Base-by-base conservation (phyloP, 2,888 invertebrate genomes). In the Octodonta nipae region DNA sequence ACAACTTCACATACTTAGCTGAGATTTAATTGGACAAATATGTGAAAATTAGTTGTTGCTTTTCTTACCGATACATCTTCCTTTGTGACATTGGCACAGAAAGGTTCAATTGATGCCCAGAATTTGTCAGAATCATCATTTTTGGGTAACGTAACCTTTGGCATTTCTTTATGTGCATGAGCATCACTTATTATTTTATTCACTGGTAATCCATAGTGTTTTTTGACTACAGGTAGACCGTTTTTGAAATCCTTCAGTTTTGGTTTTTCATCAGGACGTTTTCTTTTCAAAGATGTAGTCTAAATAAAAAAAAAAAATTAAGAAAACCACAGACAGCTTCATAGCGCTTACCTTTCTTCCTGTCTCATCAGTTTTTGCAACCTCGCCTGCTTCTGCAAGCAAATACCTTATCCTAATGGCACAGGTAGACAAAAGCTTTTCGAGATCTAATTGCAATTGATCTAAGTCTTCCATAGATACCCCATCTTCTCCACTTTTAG, bases 111-210 rank as follows among this genome's bases (percentile, higher is more conserved):
- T 2, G 86, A 87, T 20, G 83, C 74, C 93, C 93, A 95, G 65
- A 93, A 93, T 58, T 88, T 85, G 52, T 89, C 88, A 6, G 91
- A 86, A 34, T 83, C 84, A 61, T 93, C 92, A 59, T 92, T 91
- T 63, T 86, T 87, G 11, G 83, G 82, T 35, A 83, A 58, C 14
- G 77, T 61, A 33, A 80, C 63, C 52, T 82, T 80, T 2, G 75
- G 73, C 28, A 74, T 61, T 46, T 80, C 79, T 28, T 75, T n/a
- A 22, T n/a, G 73, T 4, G 48, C 32, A 26, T 49, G 42, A 12
- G 47, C 32, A 30, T 58, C 55, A 13, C 45, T 50, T 30, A 51
- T 40, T 35, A 54, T 45, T 36, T 42, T 52, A 41, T 49, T 52
- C 10, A 50, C 45, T 14, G 52, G 50, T 29, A 54, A 35, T 16